Percentiles rank a stretch among this genome's conserved stretches.
Conservation (phyloP, 2,797 vertebrate species). For the Luscinia luscinia region DNA sequence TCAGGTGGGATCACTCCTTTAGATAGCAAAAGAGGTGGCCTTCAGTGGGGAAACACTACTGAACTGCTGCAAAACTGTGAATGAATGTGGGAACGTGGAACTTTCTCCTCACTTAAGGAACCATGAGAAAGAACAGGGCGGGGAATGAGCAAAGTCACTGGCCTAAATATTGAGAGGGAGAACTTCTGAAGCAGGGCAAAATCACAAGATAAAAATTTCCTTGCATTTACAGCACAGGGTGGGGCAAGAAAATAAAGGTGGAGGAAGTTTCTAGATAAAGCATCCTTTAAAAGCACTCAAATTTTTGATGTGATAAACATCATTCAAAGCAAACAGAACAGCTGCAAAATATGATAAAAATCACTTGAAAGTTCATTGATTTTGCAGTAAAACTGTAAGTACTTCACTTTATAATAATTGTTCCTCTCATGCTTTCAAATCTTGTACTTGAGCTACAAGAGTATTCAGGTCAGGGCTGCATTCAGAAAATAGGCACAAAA, state of each 20-base stretch:
- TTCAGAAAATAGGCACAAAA: constrained; percentile 72
- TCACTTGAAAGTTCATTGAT: constrained; percentile 86
- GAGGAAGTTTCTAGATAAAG: constrained; percentile 66
- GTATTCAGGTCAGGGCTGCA: constrained; percentile 77
- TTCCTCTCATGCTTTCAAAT: constrained; percentile 78
- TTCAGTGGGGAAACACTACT: neutral
- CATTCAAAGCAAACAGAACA: constrained; percentile 77
- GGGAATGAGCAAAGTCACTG: neutral
- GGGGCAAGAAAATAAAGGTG: constrained; percentile 34
- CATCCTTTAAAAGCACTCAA: constrained; percentile 59
- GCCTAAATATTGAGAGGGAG: neutral
- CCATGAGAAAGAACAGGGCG: neutral
- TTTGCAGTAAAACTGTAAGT: constrained; percentile 84
- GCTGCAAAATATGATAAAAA: constrained; percentile 82
- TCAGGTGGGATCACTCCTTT: neutral
- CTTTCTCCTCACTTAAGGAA: neutral
- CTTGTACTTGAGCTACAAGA: constrained; percentile 80
- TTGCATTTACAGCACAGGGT: neutral
- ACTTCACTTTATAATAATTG: constrained; percentile 84
- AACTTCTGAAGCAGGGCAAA: neutral
- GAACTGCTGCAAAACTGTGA: neutral
- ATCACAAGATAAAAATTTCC: neutral
- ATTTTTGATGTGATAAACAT: constrained; percentile 69
- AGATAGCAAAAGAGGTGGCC: neutral
- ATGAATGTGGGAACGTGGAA: neutral